Conservation (phyloP, 2,113 vertebrate genomes). For the Phycodurus eques region DNA sequence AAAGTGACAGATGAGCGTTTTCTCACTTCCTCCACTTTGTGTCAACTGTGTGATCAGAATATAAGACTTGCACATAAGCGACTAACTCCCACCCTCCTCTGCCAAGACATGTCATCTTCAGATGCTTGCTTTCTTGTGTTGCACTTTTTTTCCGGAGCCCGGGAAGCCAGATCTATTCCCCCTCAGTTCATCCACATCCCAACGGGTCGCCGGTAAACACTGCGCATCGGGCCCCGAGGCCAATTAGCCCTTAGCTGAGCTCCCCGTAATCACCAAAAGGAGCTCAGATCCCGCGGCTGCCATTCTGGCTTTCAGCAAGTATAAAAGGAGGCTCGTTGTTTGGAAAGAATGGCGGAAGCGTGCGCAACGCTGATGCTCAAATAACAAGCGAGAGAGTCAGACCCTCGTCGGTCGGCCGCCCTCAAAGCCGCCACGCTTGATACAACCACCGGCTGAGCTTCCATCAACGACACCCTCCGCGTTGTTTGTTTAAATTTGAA, state of each 20-base stretch:
- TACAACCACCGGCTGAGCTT: conserved; percentile 27
- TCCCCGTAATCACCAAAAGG: conserved; percentile 63
- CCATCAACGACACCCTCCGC: background rate
- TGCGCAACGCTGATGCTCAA: conserved; percentile 32
- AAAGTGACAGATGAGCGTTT: conserved; percentile 20
- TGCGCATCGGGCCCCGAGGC: conserved; percentile 52
- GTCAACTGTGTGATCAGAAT: conserved; percentile 29
- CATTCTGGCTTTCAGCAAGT: conserved; percentile 53
- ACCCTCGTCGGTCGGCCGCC: conserved; percentile 25
- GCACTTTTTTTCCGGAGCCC: conserved; percentile 22
- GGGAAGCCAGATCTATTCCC: conserved; percentile 6
- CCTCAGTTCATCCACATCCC: conserved; percentile 47
- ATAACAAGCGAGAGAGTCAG: conserved; percentile 24
- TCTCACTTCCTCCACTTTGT: conserved; percentile 16
- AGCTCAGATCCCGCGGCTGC: conserved; percentile 53
- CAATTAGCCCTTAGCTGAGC: conserved; percentile 68
- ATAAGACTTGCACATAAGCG: background rate
- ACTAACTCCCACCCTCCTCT: background rate
- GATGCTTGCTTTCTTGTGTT: background rate
- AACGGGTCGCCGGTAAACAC: conserved; percentile 57
- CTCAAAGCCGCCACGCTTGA: conserved; percentile 6
- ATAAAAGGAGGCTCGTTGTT: conserved; percentile 54
- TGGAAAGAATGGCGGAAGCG: conserved; percentile 23
- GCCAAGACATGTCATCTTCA: background rate
- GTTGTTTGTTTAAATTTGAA: background rate